A percentile compares a stretch with the other conserved stretches of the same genome.
Conservation (phyloP, 2,888 invertebrate genomes). For the Drosophila diplacantha region DNA sequence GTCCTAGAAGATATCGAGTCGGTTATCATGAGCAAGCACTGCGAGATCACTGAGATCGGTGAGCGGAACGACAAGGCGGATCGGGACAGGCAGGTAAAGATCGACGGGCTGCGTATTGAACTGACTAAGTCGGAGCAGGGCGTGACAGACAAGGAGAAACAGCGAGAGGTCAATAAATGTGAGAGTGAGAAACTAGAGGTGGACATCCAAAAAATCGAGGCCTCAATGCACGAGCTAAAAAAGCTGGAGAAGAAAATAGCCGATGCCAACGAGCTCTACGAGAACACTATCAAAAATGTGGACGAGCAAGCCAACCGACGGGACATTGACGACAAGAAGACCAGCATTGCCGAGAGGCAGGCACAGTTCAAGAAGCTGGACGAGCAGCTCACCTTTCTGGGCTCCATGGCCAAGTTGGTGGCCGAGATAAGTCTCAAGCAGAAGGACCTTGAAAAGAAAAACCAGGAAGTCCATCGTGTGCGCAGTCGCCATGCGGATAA, state of each 20-base stretch:
- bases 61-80: slow-evolving; percentile 66
- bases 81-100: slow-evolving; percentile 79
- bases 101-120: slow-evolving; percentile 80
- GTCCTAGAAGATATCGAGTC: slow-evolving; percentile 65
- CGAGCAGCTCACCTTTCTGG: slow-evolving; percentile 74
- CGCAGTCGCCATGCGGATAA: slow-evolving; percentile 84
- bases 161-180: slow-evolving; percentile 78
- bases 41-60: slow-evolving; percentile 64
- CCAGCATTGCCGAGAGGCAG: slow-evolving; percentile 81
- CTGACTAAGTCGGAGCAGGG: slow-evolving; percentile 84
- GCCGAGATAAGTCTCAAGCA: slow-evolving; percentile 75
- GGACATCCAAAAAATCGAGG: slow-evolving; percentile 81
- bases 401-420: slow-evolving; percentile 73
- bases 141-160: slow-evolving; percentile 80
- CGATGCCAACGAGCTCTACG: slow-evolving; percentile 64
- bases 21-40: slow-evolving; percentile 64
- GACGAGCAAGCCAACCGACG: slow-evolving; percentile 73
- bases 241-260: slow-evolving; percentile 79
- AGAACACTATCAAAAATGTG: slow-evolving; percentile 52
- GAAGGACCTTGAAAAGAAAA: slow-evolving; percentile 74
- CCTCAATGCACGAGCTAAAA: slow-evolving; percentile 79
- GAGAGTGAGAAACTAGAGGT: slow-evolving; percentile 80
- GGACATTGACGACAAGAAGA: slow-evolving; percentile 81
- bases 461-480: slow-evolving; percentile 81
- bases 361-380: slow-evolving; percentile 81